Base-by-base conservation (phyloP, 2,113 vertebrate species). In the Tonatia bakeri region DNA sequence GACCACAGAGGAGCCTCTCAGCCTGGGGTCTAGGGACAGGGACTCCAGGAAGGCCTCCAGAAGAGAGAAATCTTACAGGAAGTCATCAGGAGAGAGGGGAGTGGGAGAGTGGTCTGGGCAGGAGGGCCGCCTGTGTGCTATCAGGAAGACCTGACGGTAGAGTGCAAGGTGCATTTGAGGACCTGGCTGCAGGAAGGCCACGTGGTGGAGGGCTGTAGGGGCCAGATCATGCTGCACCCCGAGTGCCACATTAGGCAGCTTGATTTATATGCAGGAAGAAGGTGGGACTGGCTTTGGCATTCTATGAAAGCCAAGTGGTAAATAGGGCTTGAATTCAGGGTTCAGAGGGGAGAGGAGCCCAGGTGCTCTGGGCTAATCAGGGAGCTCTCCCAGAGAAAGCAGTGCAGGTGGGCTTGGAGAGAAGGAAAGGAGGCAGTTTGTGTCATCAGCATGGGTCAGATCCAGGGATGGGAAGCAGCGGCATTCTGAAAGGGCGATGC, bases 111-210 rank as follows among this genome's bases (percentile, higher is more conserved):
- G 14, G 8, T 73, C 6, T 5, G 31, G 64, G n/a, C 50, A 36
- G 56, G 47, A n/a, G 24, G 19, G 43, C 26, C 0, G 3, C 2
- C 0, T 5, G 38, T 12, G 38, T 3, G 2, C 9, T 26, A 7
- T 7, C 16, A 7, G 43, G 50, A 20, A 38, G 79, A n/a, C 43
- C 9, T 14, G 22, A 3, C 1, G 45, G 47, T 14, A 38, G 72
- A 47, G 47, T 77, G 67, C 7, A 0, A 1, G 22, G 61, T 10
- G 3, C 36, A 1, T 52, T 28, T 24, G 50, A 93, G n/a, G 47
- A 43, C 24, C 38, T 43, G 79, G 54, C 50, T 54, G 6, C 36
- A 69, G 47, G 40, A 5, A 26, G 28, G 26, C 45, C 10, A 38
- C 20, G 14, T 38, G 38, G 22, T 12, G n/a, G 72, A n/a, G 24